These are phyloP conservation scores for Oxytorus armatus DNA, from an alignment of 2,888 invertebrate species.

Conservation along the genomic window DNA sequence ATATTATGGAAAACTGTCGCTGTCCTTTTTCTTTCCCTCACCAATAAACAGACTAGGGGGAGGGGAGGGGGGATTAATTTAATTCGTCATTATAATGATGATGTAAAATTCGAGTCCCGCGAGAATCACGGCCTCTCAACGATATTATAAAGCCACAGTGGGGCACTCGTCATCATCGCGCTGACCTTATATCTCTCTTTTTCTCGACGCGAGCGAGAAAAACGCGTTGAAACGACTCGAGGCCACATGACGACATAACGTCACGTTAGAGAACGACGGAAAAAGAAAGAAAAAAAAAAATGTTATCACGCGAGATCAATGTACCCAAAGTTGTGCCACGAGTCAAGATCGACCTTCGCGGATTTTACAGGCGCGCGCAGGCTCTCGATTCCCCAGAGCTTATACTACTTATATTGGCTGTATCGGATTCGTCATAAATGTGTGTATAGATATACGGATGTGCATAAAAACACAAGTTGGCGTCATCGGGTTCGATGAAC, in stretches of 20 bases:
- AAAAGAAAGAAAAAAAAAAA: constrained; percentile 23
- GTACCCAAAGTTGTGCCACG: constrained; percentile 44
- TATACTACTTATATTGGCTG: constrained; percentile 31
- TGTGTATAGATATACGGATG: neutral
- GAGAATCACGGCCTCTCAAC: constrained; percentile 3
- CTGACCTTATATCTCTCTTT: constrained; percentile 12
- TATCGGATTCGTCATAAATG: constrained; percentile 15
- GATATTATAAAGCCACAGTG: constrained; percentile 31
- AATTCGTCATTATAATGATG: too few species aligned
- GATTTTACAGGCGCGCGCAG: constrained; percentile 44
- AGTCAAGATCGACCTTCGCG: constrained; percentile 53
- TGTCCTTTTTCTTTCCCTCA: too few species aligned
- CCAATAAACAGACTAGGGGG: too few species aligned
- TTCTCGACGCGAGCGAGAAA: constrained; percentile 4
- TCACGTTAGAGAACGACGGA: constrained; percentile 11
- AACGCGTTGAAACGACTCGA: constrained; percentile 30
- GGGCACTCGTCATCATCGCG: constrained; percentile 5
- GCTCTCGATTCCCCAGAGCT: constrained; percentile 14
- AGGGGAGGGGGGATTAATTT: too few species aligned
- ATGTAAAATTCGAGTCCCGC: constrained; percentile 7
- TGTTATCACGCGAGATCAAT: constrained; percentile 38
- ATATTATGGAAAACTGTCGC: too few species aligned
- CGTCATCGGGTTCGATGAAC: constrained; percentile 46
- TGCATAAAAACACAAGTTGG: constrained; percentile 4
- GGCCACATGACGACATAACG: constrained; percentile 7